Evolutionary conservation across 2,888 invertebrate species (phyloP), one percentile per base, ranked within the genome.

Genomic region (Mythimna albipuncta): DNA sequence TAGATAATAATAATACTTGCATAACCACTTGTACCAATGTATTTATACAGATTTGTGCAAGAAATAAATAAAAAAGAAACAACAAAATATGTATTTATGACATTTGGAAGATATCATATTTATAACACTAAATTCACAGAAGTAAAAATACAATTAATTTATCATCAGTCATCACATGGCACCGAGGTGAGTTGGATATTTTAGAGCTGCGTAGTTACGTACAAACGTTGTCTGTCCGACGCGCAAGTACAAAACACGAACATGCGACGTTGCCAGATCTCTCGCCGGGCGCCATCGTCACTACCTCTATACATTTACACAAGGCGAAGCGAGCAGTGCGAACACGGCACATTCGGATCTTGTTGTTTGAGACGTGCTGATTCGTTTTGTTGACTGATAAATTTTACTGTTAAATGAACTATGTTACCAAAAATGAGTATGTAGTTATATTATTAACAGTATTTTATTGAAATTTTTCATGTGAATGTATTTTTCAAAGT

Each of bases 271-370:
- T 91, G 91, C 90, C 91, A 91, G 88, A 85, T 88, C 87, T 77
- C 88, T 83, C 85, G 85, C 81, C 87, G 90, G 90, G 91, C 92
- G 92, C 91, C 76, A 75, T 64, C 76, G 75, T 64, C 91, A 88
- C 80, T 81, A 76, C 80, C 62, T 78, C 57, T 38, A 62, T 77
- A 77, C 50, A 58, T 64, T 79, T 87, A 83, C 89, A 88, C 84
- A 91, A 93, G 92, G 92, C 93, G 89, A 92, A 91, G 92, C 92
- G 89, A 91, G 91, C 89, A 79, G 85, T 35, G 55, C 74, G 55
- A 65, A 77, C 66, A 50, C 61, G 41, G 66, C 88, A 41, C 64
- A 76, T 83, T 87, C 87, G 87, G 86, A 88, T 87, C 82, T 87
- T 73, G 72, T 79, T 75, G 77, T 75, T 73, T 69, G 64, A 70